A percentile compares a stretch with the other conserved stretches of the same genome.
Evolutionary conservation across 2,888 invertebrate species (phyloP).

Genomic region (Deroplatys truncata): DNA sequence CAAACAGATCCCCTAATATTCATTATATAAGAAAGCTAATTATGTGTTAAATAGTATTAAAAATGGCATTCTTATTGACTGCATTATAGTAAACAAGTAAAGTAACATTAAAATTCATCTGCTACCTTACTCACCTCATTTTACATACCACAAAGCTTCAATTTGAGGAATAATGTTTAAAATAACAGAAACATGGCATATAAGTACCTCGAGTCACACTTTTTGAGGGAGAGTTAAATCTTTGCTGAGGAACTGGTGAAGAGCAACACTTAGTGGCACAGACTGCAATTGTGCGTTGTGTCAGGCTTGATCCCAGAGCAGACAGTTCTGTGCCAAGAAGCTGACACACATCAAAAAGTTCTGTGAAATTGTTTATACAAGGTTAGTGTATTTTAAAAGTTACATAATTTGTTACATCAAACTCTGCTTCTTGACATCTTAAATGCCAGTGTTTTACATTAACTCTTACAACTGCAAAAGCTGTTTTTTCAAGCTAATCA

Average conservation of each 20-base stretch:
- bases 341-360: slow-evolving; percentile 51
- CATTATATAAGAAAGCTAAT: too few species aligned
- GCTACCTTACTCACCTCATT: too few species aligned
- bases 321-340: slow-evolving; percentile 47
- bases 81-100: too few species aligned
- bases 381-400: background rate
- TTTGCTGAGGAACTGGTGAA: slow-evolving; percentile 9
- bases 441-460: too few species aligned
- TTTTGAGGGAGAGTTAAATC: slow-evolving; percentile 13
- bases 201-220: slow-evolving; percentile 11
- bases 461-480: too few species aligned
- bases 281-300: slow-evolving; percentile 41
- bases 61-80: too few species aligned
- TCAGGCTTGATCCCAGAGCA: slow-evolving; percentile 41
- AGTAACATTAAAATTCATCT: too few species aligned
- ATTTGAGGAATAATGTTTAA: background rate
- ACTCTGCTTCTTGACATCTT: too few species aligned
- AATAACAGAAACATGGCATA: background rate
- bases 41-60: too few species aligned
- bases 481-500: too few species aligned
- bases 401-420: too few species aligned
- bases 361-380: slow-evolving; percentile 35
- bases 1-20: too few species aligned
- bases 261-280: slow-evolving; percentile 25
- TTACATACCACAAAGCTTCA: background rate